Conservation (phyloP, 1,140 invertebrate genomes). For the Oryctes rhinoceros region DNA sequence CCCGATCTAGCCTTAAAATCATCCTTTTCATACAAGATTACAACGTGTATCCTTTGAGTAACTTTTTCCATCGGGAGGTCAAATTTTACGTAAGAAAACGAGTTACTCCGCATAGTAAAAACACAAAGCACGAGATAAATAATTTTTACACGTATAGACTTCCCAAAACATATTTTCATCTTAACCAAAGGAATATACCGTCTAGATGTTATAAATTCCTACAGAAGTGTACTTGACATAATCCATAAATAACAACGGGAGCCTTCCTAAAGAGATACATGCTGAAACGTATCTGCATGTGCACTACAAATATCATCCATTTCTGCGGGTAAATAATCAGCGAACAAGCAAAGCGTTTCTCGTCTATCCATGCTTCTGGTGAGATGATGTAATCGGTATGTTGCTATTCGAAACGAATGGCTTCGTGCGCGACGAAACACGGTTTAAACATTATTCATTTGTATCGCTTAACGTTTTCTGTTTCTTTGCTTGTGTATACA, state of each 20-base stretch:
- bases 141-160: neutral
- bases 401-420: slow-evolving; percentile 11
- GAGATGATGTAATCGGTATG: slow-evolving; percentile 14
- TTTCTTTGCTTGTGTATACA: too few species aligned
- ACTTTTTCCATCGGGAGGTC: too few species aligned
- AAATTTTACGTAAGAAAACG: too few species aligned
- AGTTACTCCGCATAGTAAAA: too few species aligned
- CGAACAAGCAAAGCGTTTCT: slow-evolving; percentile 27
- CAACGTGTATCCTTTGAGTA: too few species aligned
- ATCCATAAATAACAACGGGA: slow-evolving; percentile 20
- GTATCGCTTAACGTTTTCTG: too few species aligned
- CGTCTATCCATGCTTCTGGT: neutral
- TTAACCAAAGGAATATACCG: too few species aligned
- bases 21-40: too few species aligned
- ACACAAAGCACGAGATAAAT: neutral
- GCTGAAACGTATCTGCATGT: neutral
- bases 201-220: neutral
- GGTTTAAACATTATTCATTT: neutral
- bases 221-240: neutral
- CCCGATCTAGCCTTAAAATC: too few species aligned
- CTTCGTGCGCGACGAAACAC: slow-evolving; percentile 11
- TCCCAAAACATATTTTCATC: neutral
- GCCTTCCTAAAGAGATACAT: slow-evolving; percentile 17
- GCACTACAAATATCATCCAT: slow-evolving; percentile 18
- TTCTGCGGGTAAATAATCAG: slow-evolving; percentile 23